These are phyloP conservation scores for Hemicentrotus pulcherrimus DNA, from an alignment of 35 echinoderm and acorn worm species.

Conservation along the genomic window DNA sequence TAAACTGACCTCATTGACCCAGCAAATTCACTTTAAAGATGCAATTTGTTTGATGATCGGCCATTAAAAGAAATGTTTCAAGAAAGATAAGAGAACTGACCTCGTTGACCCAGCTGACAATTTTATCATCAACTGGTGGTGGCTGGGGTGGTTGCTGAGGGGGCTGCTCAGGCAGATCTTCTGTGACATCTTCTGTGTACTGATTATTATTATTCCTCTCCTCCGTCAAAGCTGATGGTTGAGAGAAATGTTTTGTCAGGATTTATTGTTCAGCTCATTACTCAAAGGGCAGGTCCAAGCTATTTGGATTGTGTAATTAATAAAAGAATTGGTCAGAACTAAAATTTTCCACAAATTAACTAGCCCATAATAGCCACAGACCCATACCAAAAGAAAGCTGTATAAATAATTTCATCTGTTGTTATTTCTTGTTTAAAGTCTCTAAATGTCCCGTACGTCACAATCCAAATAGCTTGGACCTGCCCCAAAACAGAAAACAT, in stretches of 20 bases:
- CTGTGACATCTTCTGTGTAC: not conserved
- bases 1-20: conserved; percentile 37
- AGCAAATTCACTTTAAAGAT: not conserved
- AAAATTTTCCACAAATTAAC: no score
- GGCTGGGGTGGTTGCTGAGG: conserved; percentile 11
- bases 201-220: not conserved
- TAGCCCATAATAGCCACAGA: no score
- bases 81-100: not conserved
- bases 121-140: conserved; percentile 15
- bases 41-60: not conserved
- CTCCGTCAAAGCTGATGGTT: not conserved
- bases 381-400: no score
- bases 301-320: no score
- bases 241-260: not conserved
- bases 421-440: no score
- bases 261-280: not conserved
- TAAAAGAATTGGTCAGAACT: no score
- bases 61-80: not conserved
- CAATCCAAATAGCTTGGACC: no score
- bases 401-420: no score
- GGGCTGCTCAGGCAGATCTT: not conserved
- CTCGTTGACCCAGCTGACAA: conserved; percentile 37
- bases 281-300: not conserved
- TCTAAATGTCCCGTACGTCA: no score
- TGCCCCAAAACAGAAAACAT: no score